Conservation (phyloP, 2,113 vertebrate genomes). For the Cyanoliseus patagonus region DNA sequence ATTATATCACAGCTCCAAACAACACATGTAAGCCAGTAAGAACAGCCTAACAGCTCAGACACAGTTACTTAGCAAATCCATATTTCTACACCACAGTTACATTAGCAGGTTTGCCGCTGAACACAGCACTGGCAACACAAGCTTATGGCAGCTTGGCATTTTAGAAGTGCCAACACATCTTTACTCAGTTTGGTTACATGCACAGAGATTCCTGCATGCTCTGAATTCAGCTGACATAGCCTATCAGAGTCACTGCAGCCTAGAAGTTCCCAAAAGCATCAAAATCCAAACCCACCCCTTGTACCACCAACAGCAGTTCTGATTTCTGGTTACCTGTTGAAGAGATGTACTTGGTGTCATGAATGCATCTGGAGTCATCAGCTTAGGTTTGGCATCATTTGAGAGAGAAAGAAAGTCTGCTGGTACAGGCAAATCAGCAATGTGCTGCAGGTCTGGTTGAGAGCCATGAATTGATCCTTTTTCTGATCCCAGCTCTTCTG, state of each 20-base stretch:
- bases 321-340: conserved; percentile 73
- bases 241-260: not conserved
- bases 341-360: conserved; percentile 94
- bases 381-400: conserved; percentile 84
- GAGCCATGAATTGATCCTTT: conserved; percentile 84
- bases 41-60: not conserved
- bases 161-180: not conserved
- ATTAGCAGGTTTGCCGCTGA: not conserved
- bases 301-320: not conserved
- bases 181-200: not conserved
- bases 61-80: not conserved
- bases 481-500: conserved; percentile 82
- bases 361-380: conserved; percentile 98
- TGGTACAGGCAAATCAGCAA: conserved; percentile 85
- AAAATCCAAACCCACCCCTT: not conserved
- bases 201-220: not conserved
- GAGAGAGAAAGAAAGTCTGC: conserved; percentile 87
- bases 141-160: not conserved
- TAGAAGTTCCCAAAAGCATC: not conserved
- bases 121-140: not conserved
- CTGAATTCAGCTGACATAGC: not conserved
- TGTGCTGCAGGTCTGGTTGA: conserved; percentile 86
- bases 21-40: not conserved
- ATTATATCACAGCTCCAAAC: not conserved
- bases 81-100: not conserved